Percentiles rank a stretch among this genome's conserved stretches.
phyloP scores from a whole-genome alignment of 2,797 vertebrate species.

The Chiroxiphia lanceolata region DNA sequence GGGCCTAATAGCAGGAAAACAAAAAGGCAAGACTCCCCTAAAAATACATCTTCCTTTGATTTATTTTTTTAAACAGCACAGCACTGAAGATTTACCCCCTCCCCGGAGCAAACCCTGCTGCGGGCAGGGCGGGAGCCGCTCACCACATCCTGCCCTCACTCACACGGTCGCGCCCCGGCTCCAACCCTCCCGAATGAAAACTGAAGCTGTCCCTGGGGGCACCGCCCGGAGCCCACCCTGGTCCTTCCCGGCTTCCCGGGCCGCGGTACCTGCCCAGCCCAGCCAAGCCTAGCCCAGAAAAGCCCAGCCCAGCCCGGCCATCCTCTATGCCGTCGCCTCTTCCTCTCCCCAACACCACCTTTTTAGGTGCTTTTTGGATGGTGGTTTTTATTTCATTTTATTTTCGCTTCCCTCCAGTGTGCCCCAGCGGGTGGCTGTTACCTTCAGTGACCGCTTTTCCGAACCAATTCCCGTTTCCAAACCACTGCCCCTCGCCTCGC shows the following conservation, averaged over 20 bases:
- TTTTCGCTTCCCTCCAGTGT: background rate
- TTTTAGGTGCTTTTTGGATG: background rate
- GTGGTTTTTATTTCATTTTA: background rate
- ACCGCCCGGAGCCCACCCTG: too few species aligned
- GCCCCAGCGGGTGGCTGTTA: background rate
- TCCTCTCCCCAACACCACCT: background rate
- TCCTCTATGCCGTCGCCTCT: background rate
- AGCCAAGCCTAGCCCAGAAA: background rate
- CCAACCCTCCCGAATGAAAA: background rate
- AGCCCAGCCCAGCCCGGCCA: background rate
- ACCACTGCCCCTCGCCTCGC: background rate
- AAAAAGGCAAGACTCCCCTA: background rate
- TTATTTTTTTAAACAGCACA: background rate
- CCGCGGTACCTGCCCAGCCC: background rate
- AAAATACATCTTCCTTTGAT: background rate
- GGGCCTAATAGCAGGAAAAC: background rate
- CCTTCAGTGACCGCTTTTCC: background rate
- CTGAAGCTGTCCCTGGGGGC: too few species aligned
- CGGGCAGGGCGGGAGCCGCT: background rate
- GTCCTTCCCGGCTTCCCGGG: background rate
- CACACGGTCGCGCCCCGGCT: too few species aligned
- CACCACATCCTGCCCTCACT: background rate
- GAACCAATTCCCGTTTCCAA: background rate
- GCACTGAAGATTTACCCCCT: background rate
- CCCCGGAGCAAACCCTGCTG: background rate